Evolutionary conservation across 2,888 invertebrate genomes (phyloP).

Genomic region (Acrocera orbiculus): DNA sequence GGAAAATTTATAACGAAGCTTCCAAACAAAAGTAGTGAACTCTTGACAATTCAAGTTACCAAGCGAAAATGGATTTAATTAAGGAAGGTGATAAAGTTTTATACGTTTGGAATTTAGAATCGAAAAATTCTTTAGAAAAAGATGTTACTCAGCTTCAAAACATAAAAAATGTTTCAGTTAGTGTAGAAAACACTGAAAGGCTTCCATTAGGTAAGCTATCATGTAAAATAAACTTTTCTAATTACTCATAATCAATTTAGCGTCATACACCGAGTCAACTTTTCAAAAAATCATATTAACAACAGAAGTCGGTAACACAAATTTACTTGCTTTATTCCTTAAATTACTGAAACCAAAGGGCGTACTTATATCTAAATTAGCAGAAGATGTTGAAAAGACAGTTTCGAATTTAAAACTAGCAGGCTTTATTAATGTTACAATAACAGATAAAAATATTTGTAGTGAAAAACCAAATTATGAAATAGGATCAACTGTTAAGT

Average conservation of each 20-base stretch:
- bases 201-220: constrained; percentile 38
- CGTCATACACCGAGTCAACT: constrained; percentile 37
- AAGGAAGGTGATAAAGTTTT: no score
- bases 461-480: constrained; percentile 54
- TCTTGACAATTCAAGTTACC: no score
- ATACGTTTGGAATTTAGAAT: no score
- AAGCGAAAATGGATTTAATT: no score
- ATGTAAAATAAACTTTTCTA: constrained; percentile 12
- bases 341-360: constrained; percentile 47
- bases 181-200: constrained; percentile 42
- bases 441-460: constrained; percentile 22
- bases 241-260: constrained; percentile 24
- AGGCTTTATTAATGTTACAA: constrained; percentile 37
- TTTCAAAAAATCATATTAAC: constrained; percentile 40
- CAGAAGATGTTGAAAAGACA: constrained; percentile 25
- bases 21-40: no score
- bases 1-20: no score
- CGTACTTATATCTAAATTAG: constrained; percentile 35
- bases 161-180: constrained; percentile 34
- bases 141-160: constrained; percentile 36
- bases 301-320: constrained; percentile 16
- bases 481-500: constrained; percentile 44
- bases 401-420: constrained; percentile 40
- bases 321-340: constrained; percentile 37
- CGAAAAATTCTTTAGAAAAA: constrained; percentile 35